Evolutionary conservation across 1,140 invertebrate species (phyloP).

Genomic region (Pseudomyrmex gracilis): DNA sequence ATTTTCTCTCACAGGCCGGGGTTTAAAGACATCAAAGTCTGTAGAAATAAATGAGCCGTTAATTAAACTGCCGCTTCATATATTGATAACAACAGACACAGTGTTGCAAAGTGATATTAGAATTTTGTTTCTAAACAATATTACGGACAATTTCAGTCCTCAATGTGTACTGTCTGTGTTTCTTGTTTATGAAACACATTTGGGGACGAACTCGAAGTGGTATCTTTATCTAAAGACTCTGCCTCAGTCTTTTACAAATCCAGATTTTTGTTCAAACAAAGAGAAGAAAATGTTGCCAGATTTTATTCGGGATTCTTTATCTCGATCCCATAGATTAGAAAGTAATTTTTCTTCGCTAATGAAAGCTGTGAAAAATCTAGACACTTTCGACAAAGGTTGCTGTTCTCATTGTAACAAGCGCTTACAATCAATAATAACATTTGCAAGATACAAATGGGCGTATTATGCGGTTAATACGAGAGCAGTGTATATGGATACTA

Average conservation of each 20-base stretch:
- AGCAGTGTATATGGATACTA: slow-evolving; percentile 87
- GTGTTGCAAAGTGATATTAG: slow-evolving; percentile 81
- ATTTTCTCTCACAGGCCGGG: slow-evolving; percentile 87
- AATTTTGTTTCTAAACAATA: slow-evolving; percentile 82
- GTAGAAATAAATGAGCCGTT: slow-evolving; percentile 86
- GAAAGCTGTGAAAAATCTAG: slow-evolving; percentile 78
- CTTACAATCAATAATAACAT: slow-evolving; percentile 81
- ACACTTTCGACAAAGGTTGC: slow-evolving; percentile 64
- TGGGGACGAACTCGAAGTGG: slow-evolving; percentile 82
- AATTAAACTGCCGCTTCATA: slow-evolving; percentile 86
- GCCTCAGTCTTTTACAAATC: slow-evolving; percentile 85
- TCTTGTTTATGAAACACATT: slow-evolving; percentile 86
- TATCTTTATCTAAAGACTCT: slow-evolving; percentile 87
- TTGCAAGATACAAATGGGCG: slow-evolving; percentile 85
- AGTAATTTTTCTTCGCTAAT: slow-evolving; percentile 71
- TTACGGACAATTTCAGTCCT: slow-evolving; percentile 80
- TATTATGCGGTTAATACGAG: slow-evolving; percentile 93
- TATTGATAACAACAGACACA: slow-evolving; percentile 87
- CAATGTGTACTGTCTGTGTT: slow-evolving; percentile 88
- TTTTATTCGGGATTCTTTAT: slow-evolving; percentile 70
- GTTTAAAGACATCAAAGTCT: slow-evolving; percentile 86
- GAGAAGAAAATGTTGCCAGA: slow-evolving; percentile 78
- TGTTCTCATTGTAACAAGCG: slow-evolving; percentile 82
- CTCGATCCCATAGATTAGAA: slow-evolving; percentile 65
- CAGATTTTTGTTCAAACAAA: slow-evolving; percentile 84